Conservation (phyloP, 1,140 invertebrate genomes). For the Mactra quadrangularis region DNA sequence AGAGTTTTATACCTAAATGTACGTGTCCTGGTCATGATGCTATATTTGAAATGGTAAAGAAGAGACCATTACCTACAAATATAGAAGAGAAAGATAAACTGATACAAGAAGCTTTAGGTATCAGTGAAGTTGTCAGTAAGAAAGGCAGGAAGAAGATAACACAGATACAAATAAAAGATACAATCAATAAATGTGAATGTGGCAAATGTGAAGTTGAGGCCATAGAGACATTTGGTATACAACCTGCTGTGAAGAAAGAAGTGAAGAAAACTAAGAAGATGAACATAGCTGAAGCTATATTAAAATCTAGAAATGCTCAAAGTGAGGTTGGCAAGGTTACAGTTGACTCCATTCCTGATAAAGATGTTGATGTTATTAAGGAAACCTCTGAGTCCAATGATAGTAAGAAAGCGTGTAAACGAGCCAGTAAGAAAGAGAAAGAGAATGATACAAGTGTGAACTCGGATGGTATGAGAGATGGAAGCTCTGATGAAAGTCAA, state of each 20-base stretch:
- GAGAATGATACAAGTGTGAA: neutral
- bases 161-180: too few species aligned
- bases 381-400: too few species aligned
- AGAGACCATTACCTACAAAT: neutral
- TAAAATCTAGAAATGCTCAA: constrained; percentile 6
- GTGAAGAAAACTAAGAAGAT: neutral
- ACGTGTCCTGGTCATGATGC: constrained; percentile 25
- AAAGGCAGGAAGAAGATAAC: neutral
- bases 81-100: too few species aligned
- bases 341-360: constrained; percentile 6
- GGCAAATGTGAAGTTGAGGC: neutral
- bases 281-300: neutral
- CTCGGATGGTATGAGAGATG: neutral
- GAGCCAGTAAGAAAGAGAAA: neutral
- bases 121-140: too few species aligned
- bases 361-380: neutral
- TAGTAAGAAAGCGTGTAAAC: neutral
- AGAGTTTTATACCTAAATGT: neutral
- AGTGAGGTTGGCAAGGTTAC: constrained; percentile 21
- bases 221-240: neutral
- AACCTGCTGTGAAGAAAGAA: neutral
- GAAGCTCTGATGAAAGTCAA: constrained; percentile 6
- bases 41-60: neutral
- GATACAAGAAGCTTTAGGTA: too few species aligned
- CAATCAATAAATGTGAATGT: too few species aligned